phyloP scores from a whole-genome alignment of 2,888 invertebrate species.

The Diaperis boleti region DNA sequence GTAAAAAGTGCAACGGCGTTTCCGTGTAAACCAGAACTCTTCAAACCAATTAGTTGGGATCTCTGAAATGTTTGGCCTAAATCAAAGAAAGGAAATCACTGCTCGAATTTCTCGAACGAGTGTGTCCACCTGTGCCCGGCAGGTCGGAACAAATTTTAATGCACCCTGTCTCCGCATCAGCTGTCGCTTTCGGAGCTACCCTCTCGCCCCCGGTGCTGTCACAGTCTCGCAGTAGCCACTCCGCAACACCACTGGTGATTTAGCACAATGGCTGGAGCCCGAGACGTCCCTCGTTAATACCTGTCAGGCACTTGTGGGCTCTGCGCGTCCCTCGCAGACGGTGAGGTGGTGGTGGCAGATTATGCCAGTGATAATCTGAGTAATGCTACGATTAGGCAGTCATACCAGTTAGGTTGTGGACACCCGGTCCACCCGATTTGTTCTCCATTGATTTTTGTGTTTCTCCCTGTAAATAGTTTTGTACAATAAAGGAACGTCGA shows the following conservation, averaged over 20 bases:
- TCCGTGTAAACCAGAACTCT: too few species aligned
- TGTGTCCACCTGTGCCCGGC: slow-evolving; percentile 62
- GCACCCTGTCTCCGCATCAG: slow-evolving; percentile 49
- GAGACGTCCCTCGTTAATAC: slow-evolving; percentile 33
- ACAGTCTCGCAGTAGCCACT: slow-evolving; percentile 31
- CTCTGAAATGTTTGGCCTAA: too few species aligned
- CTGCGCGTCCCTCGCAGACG: slow-evolving; percentile 1
- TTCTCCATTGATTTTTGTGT: too few species aligned
- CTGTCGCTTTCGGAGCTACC: slow-evolving; percentile 42
- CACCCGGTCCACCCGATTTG: too few species aligned
- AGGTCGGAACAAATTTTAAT: slow-evolving; percentile 60
- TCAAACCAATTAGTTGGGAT: too few species aligned
- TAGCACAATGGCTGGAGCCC: slow-evolving; percentile 31
- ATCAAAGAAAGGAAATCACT: slow-evolving; percentile 46
- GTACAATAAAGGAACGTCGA: too few species aligned
- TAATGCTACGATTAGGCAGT: too few species aligned
- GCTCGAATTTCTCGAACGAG: slow-evolving; percentile 52
- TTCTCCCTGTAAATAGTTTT: too few species aligned
- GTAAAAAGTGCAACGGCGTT: too few species aligned
- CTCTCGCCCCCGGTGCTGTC: slow-evolving; percentile 23
- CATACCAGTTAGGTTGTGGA: too few species aligned
- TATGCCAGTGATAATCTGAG: too few species aligned
- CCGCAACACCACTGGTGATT: slow-evolving; percentile 33
- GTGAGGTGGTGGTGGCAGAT: slow-evolving; percentile 15
- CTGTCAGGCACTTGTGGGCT: slow-evolving; percentile 36